Evolutionary conservation across 2,888 invertebrate genomes (phyloP), one percentile per base, ranked within the genome.

Genomic region (Bembecia ichneumoniformis): DNA sequence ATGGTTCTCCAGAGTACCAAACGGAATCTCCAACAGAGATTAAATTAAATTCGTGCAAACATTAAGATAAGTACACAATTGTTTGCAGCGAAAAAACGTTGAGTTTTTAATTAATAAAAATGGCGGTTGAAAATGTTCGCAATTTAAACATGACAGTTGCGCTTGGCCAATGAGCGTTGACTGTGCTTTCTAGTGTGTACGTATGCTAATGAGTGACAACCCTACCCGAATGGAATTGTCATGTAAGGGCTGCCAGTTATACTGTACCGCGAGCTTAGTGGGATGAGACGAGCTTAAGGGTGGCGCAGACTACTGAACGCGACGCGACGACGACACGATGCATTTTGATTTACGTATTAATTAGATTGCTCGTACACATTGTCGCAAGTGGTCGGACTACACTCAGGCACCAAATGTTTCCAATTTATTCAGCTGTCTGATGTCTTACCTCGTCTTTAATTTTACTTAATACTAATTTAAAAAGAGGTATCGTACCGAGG

Each of bases 201-300:
- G 71, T 82, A 84, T 84, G 83, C 70, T 84, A 86, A 86, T 83
- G 79, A 82, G 78, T 77, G 82, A 76, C 82, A 82, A 67, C 73
- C 74, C 79, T 77, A 63, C 57, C 70, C 71, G 77, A 83, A 86
- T 86, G 86, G 86, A 77, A 82, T 83, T 82, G 81, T 84, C 84
- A 71, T 86, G 86, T 86, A 71, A 78, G 83, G 75, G 77, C 62
- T 78, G 79, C 72, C 82, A 79, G 49, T 46, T 49, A 14, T 46
- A 45, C 67, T 68, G 67, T 55, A 55, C 55, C 55, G 66, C 61
- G 67, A 69, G 68, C 71, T 71, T 68, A 67, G 63, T 60, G 53
- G 49, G 55, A 54, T 48, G 54, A 55, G 63, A 63, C 58, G 63
- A 60, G 64, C 66, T 64, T 75, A 74, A 28, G 28, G 28, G 28